A percentile compares a stretch with the other conserved stretches of the same genome.
phyloP scores from a whole-genome alignment of 2,113 vertebrate species.

The Oostethus manadensis region DNA sequence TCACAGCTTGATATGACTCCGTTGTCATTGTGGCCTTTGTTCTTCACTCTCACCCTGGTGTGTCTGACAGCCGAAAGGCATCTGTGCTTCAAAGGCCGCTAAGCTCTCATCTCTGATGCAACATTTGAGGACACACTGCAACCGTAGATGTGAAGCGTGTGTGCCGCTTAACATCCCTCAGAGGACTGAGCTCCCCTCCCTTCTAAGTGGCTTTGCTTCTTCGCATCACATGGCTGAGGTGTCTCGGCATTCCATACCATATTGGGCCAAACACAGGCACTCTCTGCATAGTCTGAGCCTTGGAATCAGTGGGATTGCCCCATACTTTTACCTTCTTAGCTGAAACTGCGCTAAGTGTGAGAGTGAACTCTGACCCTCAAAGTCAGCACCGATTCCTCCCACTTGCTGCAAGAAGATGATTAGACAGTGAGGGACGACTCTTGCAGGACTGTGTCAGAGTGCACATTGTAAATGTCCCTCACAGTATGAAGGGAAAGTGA shows the following conservation, averaged over 20 bases:
- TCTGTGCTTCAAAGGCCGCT: conserved; percentile 41
- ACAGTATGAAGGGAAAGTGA: conserved; percentile 13
- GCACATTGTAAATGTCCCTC: conserved; percentile 10
- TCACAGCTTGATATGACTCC: neutral
- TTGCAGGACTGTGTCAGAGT: conserved; percentile 11
- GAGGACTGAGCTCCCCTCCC: conserved; percentile 23
- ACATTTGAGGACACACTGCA: conserved; percentile 39
- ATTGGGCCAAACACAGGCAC: conserved; percentile 61
- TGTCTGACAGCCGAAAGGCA: conserved; percentile 8
- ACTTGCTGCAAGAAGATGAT: neutral
- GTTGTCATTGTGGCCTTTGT: conserved; percentile 15
- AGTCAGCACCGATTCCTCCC: conserved; percentile 1
- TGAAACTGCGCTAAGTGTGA: conserved; percentile 2
- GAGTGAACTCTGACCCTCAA: conserved; percentile 5
- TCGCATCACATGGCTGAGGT: conserved; percentile 59
- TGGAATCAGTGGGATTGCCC: conserved; percentile 37
- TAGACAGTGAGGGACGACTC: conserved; percentile 5
- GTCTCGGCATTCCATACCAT: conserved; percentile 74
- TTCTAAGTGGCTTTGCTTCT: conserved; percentile 54
- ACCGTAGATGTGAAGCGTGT: conserved; percentile 9
- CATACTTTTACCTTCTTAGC: conserved; percentile 16
- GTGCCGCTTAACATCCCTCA: conserved; percentile 32
- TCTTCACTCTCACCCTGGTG: conserved; percentile 23
- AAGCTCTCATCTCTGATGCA: conserved; percentile 46
- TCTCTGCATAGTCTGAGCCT: conserved; percentile 30